Evolutionary conservation across 1,140 invertebrate species (phyloP).

Genomic region (Solenopsis invicta): DNA sequence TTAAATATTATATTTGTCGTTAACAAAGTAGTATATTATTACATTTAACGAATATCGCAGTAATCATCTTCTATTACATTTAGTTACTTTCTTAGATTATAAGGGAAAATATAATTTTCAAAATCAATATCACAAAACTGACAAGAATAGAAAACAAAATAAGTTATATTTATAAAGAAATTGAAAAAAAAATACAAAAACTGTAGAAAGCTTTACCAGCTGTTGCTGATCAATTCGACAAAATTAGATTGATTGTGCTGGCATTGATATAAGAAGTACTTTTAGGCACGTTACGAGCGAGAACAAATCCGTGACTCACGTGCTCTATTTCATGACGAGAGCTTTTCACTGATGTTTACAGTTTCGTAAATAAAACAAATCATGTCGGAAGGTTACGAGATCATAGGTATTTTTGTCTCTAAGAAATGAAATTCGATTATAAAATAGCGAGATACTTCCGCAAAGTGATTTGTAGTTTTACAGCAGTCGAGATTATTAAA

Average conservation of each 20-base stretch:
- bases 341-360: background rate
- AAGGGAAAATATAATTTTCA: background rate
- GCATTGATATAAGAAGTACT: constrained; percentile 3
- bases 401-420: constrained; percentile 22
- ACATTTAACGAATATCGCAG: background rate
- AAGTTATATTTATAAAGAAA: background rate
- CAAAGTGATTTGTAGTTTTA: background rate
- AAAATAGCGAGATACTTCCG: background rate
- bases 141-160: background rate
- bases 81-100: background rate
- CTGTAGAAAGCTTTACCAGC: background rate
- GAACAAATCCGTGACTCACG: constrained; percentile 27
- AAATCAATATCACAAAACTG: background rate
- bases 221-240: background rate
- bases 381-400: background rate
- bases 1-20: background rate
- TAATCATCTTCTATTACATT: background rate
- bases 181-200: background rate
- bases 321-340: background rate
- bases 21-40: background rate
- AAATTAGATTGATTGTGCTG: constrained; percentile 6
- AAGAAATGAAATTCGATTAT: background rate
- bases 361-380: constrained; percentile 25
- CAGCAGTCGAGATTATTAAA: background rate
- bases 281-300: background rate